Percentiles rank a stretch among this genome's conserved stretches.
Evolutionary conservation across 2,888 invertebrate genomes (phyloP).

Genomic region (Graphium colonna): DNA sequence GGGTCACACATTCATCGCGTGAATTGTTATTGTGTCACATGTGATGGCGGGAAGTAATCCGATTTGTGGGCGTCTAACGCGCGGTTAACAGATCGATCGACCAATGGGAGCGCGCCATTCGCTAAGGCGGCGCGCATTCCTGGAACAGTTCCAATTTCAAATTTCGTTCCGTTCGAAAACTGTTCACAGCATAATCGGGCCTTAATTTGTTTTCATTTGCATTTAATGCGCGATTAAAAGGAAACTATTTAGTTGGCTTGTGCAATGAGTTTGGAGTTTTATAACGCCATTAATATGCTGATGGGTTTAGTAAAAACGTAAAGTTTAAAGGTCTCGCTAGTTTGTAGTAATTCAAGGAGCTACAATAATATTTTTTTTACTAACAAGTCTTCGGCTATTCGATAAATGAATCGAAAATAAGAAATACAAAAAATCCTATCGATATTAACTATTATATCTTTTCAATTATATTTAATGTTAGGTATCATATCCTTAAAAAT

Average conservation of each 20-base stretch:
- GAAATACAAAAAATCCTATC: too few relatives aligned
- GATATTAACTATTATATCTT: too few relatives aligned
- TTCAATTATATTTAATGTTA: too few relatives aligned
- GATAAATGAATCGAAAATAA: too few relatives aligned
- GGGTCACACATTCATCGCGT: conserved; percentile 46
- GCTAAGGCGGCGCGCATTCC: conserved; percentile 53
- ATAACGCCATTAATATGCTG: too few relatives aligned
- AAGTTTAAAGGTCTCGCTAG: background rate
- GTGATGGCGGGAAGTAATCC: conserved; percentile 51
- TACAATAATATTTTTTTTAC: too few relatives aligned
- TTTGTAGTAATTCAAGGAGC: too few relatives aligned
- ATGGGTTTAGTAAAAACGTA: background rate
- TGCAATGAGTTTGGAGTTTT: too few relatives aligned
- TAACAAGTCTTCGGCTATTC: too few relatives aligned
- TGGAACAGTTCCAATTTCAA: conserved; percentile 28
- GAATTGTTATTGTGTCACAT: conserved; percentile 37
- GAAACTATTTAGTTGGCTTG: too few relatives aligned
- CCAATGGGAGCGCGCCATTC: conserved; percentile 48
- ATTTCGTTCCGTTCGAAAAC: background rate
- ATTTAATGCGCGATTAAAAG: background rate
- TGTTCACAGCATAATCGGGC: background rate
- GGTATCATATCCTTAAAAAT: too few relatives aligned
- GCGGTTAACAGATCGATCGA: conserved; percentile 45
- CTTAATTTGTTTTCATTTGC: background rate
- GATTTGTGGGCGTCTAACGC: conserved; percentile 65